Evolutionary conservation across 1,140 invertebrate species (phyloP), one percentile per base, ranked within the genome.

Genomic region (Drosophila saltans): DNA sequence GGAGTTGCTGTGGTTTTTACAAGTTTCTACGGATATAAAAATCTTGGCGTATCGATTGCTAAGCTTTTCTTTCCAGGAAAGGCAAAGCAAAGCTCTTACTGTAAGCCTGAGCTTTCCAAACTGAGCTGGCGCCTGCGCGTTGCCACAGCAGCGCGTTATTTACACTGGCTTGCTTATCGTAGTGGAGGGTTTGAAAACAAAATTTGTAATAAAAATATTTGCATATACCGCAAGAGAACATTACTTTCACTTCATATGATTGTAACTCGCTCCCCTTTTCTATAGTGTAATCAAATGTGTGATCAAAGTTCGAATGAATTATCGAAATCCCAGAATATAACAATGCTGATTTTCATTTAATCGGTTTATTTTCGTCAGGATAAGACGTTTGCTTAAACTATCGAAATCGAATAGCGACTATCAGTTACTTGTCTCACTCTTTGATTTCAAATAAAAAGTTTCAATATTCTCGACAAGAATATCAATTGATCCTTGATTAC

Each of bases 41-140:
- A 55, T 62, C 59, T 67, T 59, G 36, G 24, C 33, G 52, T 83
- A 83, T 83, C 75, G 81, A 83, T 83, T 83, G 60, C 39, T 48
- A 57, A 79, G 76, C 64, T 76, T 67, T 72, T 7, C 16, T 26
- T 65, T 72, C 28, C 43, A 72, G 67, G 26, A 40, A 67, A 69
- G 78, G 79, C 76, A 71, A 72, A 67, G 41, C 43, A 67, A 69
- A 81, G 75, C 76, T 71, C 64, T 55, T 30, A n/a, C 30, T 59
- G 62, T 36, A 7, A 60, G 39, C 56, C 64, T 56, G 64, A 59
- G 62, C 63, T 52, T 78, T 78, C 43, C 59, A 71, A 16, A 10
- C 60, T 11, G 26, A 43, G 60, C 30, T 59, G 45, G 56, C 76
- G 76, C 76, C 3, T 78, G 76, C 76, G 64, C 66, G 40, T 36